Evolutionary conservation across 2,113 vertebrate genomes (phyloP).

Genomic region (Rynchops niger): DNA sequence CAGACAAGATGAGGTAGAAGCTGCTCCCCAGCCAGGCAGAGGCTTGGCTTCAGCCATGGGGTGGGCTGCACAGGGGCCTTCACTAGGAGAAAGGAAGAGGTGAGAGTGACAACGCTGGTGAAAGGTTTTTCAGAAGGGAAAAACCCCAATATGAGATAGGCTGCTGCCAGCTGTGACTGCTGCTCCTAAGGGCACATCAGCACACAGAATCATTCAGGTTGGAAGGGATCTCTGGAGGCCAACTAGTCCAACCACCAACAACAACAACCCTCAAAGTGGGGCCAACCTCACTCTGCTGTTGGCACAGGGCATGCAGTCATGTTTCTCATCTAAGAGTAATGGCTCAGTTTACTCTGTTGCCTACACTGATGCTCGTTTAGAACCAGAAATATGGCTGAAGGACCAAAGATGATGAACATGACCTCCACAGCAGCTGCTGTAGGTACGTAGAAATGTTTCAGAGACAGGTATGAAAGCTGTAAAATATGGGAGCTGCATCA

Average conservation of each 20-base stretch:
- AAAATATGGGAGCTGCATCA: neutral
- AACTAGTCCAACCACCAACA: neutral
- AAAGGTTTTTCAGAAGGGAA: neutral
- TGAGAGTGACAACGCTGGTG: neutral
- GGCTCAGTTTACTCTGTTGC: neutral
- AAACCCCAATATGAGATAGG: neutral
- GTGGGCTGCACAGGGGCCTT: neutral
- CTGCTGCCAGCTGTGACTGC: neutral
- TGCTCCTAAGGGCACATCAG: neutral
- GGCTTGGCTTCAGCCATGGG: rapidly evolving
- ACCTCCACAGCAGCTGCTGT: neutral
- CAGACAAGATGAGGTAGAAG: neutral
- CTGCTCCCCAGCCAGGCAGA: neutral
- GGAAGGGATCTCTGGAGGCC: neutral
- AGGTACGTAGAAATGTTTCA: neutral
- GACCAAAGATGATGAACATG: neutral
- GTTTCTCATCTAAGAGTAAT: neutral
- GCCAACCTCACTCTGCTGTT: neutral
- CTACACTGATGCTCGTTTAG: neutral
- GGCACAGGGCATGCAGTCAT: rapidly evolving
- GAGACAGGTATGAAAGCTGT: neutral
- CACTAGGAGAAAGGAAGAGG: neutral
- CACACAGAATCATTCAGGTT: neutral
- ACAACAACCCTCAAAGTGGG: neutral
- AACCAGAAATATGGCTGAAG: neutral